phyloP scores from a whole-genome alignment of 1,140 invertebrate genomes.

The Dryas iulia region DNA sequence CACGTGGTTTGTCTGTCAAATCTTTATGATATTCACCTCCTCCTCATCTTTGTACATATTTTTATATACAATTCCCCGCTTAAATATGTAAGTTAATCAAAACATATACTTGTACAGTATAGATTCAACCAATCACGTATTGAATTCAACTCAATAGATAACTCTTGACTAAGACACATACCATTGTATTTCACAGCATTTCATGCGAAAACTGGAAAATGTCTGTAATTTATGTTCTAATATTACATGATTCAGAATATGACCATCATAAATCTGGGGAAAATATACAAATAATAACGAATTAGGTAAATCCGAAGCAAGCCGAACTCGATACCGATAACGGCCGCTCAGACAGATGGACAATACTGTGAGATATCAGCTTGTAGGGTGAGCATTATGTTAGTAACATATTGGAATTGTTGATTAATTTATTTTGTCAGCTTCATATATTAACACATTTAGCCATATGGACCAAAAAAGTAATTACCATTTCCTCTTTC shows the following conservation, averaged over 20 bases:
- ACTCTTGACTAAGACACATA: background rate
- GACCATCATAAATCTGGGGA: background rate
- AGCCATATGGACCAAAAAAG: too few species aligned
- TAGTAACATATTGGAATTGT: background rate
- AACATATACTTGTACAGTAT: background rate
- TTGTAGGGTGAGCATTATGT: conserved; percentile 24
- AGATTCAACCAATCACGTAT: background rate
- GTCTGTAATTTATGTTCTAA: background rate
- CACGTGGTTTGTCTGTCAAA: too few species aligned
- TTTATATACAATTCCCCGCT: too few species aligned
- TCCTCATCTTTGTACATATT: too few species aligned
- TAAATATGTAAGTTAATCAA: too few species aligned
- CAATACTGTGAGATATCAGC: conserved; percentile 44
- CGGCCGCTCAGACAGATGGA: conserved; percentile 42
- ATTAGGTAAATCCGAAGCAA: conserved; percentile 37
- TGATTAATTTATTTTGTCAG: background rate
- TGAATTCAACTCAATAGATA: background rate
- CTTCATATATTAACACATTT: too few species aligned
- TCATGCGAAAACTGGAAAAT: background rate
- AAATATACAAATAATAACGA: conserved; percentile 3
- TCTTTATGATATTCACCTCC: too few species aligned
- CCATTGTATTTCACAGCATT: background rate
- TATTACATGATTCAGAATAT: background rate
- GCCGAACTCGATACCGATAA: conserved; percentile 40
- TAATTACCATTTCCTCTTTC: too few species aligned